Percentiles rank a stretch among this genome's conserved stretches.
Conservation (phyloP, 2,888 invertebrate species). For the Spialia ferax region DNA sequence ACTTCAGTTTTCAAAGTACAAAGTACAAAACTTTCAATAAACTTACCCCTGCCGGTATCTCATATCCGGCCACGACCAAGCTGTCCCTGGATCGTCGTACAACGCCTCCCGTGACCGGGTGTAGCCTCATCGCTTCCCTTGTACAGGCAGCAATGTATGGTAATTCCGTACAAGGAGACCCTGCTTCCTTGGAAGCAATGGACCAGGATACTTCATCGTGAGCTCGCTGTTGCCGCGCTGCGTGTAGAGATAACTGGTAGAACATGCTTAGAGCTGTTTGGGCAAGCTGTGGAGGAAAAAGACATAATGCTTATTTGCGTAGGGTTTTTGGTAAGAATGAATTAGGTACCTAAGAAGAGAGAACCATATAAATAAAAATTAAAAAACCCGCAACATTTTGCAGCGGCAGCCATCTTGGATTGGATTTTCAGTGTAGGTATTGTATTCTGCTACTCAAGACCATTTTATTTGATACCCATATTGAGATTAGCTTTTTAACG, state of each 20-base stretch:
- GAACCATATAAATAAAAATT: too few relatives aligned
- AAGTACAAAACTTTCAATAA: neutral
- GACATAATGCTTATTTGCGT: too few relatives aligned
- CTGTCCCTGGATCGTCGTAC: conserved; percentile 66
- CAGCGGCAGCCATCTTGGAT: too few relatives aligned
- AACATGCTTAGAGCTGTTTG: conserved; percentile 76
- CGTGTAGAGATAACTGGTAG: conserved; percentile 76
- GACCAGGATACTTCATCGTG: conserved; percentile 76
- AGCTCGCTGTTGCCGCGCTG: conserved; percentile 75
- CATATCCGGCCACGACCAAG: conserved; percentile 70
- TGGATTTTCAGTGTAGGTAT: too few relatives aligned
- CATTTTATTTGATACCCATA: too few relatives aligned
- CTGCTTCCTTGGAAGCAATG: conserved; percentile 62
- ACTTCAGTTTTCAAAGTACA: too few relatives aligned
- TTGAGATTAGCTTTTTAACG: too few relatives aligned
- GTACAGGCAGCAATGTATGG: conserved; percentile 70
- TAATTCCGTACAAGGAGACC: conserved; percentile 57
- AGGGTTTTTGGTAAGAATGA: too few relatives aligned
- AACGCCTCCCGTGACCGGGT: conserved; percentile 77
- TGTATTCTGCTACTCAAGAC: too few relatives aligned
- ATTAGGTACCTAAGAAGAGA: too few relatives aligned
- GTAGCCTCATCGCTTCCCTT: conserved; percentile 70
- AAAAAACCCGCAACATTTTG: too few relatives aligned
- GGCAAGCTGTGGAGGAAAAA: conserved; percentile 59
- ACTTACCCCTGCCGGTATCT: conserved; percentile 76